Percentiles rank a stretch among this genome's conserved stretches.
These are phyloP conservation scores for Chaenogobius annularis DNA, from an alignment of 2,113 vertebrate species.

Conservation along the genomic window DNA sequence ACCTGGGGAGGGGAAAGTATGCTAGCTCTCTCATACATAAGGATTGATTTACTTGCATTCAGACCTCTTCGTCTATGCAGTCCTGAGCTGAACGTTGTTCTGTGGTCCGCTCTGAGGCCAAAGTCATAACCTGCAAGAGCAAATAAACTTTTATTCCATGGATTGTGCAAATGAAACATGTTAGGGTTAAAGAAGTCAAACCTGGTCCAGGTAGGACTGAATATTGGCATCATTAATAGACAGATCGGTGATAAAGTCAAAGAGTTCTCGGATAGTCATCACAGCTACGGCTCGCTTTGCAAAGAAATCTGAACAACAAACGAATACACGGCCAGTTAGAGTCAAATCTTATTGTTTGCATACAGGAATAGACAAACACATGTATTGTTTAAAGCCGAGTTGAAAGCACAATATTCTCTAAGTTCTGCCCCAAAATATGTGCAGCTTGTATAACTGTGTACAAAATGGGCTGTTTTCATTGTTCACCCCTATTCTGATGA, in stretches of 20 bases:
- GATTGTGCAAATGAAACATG: conserved; percentile 61
- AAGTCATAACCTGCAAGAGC: conserved; percentile 85
- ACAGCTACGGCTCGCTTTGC: conserved; percentile 83
- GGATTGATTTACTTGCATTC: neutral
- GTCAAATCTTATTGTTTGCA: too few relatives aligned
- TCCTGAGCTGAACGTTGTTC: conserved; percentile 89
- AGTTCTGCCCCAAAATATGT: too few relatives aligned
- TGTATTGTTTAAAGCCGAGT: too few relatives aligned
- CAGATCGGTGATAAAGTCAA: conserved; percentile 92
- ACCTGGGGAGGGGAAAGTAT: conserved; percentile 75
- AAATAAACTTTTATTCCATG: conserved; percentile 4
- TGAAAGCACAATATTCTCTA: too few relatives aligned
- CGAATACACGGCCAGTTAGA: neutral
- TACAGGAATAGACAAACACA: too few relatives aligned
- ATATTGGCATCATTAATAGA: conserved; percentile 87
- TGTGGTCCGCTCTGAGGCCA: conserved; percentile 83
- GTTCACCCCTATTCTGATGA: too few relatives aligned
- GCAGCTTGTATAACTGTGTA: too few relatives aligned
- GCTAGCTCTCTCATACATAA: neutral
- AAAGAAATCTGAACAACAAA: conserved; percentile 84
- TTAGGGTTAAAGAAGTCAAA: conserved; percentile 37
- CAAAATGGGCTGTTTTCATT: too few relatives aligned
- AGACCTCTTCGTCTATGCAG: conserved; percentile 91
- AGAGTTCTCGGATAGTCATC: conserved; percentile 94
- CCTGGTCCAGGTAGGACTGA: conserved; percentile 89